phyloP scores from a whole-genome alignment of 2,113 vertebrate species.

The Athene noctua region DNA sequence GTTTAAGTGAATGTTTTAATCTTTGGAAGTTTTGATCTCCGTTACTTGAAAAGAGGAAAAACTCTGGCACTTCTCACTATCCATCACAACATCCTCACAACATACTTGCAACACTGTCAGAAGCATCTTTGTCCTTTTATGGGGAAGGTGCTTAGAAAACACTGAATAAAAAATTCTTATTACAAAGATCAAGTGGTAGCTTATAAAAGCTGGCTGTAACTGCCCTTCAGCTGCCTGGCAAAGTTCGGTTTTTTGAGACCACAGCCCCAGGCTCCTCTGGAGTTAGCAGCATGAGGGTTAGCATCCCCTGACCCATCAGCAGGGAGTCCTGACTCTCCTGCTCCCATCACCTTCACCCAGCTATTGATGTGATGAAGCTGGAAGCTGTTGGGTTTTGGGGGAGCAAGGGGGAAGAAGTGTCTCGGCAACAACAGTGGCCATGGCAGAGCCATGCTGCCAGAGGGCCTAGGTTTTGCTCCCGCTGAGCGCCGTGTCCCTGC shows the following conservation, averaged over 20 bases:
- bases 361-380: fast-evolving
- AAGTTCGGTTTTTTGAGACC: background rate
- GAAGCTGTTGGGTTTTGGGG: fast-evolving
- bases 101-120: background rate
- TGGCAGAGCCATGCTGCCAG: background rate
- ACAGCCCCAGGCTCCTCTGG: background rate
- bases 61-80: background rate
- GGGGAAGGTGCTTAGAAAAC: background rate
- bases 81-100: background rate
- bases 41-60: background rate
- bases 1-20: background rate
- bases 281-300: background rate
- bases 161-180: background rate
- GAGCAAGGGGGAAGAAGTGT: background rate
- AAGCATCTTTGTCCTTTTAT: background rate
- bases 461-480: background rate
- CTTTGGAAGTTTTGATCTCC: background rate
- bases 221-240: background rate
- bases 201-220: background rate
- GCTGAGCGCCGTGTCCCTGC: fast-evolving
- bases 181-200: background rate
- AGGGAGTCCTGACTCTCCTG: background rate
- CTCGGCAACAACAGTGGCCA: fast-evolving
- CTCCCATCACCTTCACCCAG: background rate
- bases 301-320: background rate